phyloP scores from a whole-genome alignment of 2,113 vertebrate genomes.

The Takifugu bimaculatus region DNA sequence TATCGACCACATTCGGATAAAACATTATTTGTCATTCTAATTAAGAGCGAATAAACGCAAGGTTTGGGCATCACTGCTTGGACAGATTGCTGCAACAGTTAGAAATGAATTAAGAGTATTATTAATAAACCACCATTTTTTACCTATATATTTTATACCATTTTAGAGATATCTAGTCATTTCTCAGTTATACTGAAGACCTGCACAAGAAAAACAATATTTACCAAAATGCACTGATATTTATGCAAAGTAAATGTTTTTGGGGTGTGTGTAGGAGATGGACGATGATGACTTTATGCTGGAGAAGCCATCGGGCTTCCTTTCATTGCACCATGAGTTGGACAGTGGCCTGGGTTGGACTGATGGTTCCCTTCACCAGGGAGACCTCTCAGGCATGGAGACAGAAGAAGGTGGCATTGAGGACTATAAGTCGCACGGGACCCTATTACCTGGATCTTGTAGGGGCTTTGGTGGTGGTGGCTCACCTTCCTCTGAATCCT shows the following conservation, averaged over 20 bases:
- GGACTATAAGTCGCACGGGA: constrained; percentile 59
- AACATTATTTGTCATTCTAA: no score
- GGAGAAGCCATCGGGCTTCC: constrained; percentile 61
- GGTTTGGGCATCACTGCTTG: no score
- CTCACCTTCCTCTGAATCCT: constrained; percentile 67
- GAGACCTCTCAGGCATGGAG: constrained; percentile 73
- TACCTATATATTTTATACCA: no score
- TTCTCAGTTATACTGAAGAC: no score
- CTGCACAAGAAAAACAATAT: no score
- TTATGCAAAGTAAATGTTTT: neutral
- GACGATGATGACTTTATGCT: constrained; percentile 69
- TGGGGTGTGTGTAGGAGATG: constrained; percentile 48
- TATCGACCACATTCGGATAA: no score
- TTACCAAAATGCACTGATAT: no score
- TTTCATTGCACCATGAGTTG: constrained; percentile 72
- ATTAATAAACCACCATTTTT: no score
- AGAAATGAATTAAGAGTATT: no score
- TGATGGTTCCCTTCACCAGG: constrained; percentile 72
- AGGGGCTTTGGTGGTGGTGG: constrained; percentile 52
- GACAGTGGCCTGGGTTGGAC: constrained; percentile 77
- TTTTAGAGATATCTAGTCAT: no score
- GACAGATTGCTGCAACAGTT: no score
- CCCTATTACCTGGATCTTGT: constrained; percentile 50
- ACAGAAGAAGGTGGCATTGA: constrained; percentile 74
- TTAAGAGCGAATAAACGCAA: no score